Conservation (phyloP, 2,797 vertebrate species). For the Urocyon cinereoargenteus region DNA sequence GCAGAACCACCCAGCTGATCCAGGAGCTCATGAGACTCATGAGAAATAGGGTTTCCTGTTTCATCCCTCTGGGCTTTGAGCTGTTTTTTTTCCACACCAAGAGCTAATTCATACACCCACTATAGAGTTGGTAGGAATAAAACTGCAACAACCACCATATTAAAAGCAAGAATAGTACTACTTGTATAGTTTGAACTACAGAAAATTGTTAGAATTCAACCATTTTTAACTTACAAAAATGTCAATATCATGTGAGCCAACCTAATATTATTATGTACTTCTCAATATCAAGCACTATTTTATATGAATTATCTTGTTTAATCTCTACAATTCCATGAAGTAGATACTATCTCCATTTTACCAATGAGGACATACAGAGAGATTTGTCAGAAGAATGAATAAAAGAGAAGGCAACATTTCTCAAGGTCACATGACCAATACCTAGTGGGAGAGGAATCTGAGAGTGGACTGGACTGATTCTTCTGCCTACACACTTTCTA, state of each 20-base stretch:
- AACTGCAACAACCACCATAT: neutral
- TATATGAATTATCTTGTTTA: neutral
- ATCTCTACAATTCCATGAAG: neutral
- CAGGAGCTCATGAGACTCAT: neutral
- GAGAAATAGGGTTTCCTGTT: neutral
- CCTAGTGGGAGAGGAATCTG: neutral
- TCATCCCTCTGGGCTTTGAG: neutral
- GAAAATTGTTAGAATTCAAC: neutral
- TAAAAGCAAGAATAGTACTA: neutral
- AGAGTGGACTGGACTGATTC: slow-evolving; percentile 1
- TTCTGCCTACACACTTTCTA: neutral
- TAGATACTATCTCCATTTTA: neutral
- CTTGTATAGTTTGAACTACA: neutral
- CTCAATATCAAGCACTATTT: neutral
- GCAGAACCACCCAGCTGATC: neutral
- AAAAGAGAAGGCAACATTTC: neutral
- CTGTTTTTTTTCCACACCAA: neutral
- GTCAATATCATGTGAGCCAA: neutral
- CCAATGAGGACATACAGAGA: slow-evolving; percentile 21
- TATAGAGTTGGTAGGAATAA: neutral
- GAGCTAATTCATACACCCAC: neutral
- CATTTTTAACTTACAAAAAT: slow-evolving; percentile 44
- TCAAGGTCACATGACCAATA: neutral
- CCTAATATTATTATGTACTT: slow-evolving; percentile 5
- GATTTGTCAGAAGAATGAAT: neutral